phyloP scores from a whole-genome alignment of 37 sponge, comb jelly and placozoan species.

The Oopsacas minuta region DNA sequence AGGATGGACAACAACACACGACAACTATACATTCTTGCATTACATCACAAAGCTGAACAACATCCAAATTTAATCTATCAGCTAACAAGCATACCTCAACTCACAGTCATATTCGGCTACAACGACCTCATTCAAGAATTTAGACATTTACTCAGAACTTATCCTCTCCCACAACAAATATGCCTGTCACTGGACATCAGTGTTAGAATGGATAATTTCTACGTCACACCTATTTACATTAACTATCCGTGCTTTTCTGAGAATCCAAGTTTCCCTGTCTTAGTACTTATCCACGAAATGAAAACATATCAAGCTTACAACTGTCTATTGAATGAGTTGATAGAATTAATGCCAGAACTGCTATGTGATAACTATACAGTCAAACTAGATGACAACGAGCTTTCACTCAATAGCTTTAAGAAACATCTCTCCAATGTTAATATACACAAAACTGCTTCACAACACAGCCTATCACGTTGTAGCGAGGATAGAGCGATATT shows the following conservation, averaged over 20 bases:
- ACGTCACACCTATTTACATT: neutral
- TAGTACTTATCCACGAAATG: neutral
- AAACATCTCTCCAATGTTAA: neutral
- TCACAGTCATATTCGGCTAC: neutral
- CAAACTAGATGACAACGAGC: neutral
- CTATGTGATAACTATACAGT: neutral
- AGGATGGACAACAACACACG: neutral
- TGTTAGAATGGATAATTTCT: neutral
- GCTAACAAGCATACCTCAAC: neutral
- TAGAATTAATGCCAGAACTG: neutral
- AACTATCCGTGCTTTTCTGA: neutral
- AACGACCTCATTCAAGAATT: conserved; percentile 7
- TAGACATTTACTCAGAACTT: neutral
- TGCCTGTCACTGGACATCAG: neutral
- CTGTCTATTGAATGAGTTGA: neutral
- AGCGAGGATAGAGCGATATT: neutral
- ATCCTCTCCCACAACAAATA: neutral
- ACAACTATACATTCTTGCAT: neutral
- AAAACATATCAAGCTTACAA: neutral
- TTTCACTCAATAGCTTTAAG: neutral
- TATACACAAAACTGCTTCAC: neutral
- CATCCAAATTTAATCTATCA: neutral
- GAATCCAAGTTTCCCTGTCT: neutral
- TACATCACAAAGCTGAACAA: neutral
- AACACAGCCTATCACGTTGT: neutral